Evolutionary conservation across 2,888 invertebrate genomes (phyloP), one percentile per base, ranked within the genome.

Genomic region (Lycaena phlaeas): DNA sequence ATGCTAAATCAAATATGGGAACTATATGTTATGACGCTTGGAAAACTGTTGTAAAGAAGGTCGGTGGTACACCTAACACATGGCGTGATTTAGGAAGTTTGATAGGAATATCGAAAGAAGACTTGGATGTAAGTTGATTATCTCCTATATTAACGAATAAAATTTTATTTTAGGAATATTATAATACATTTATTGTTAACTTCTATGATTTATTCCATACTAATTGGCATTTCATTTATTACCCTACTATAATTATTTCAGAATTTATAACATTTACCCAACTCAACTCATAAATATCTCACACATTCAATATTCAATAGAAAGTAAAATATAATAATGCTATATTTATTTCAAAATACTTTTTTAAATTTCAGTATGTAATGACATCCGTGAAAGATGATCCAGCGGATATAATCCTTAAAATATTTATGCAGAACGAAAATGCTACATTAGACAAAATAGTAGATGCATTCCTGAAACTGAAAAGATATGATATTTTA

Each of bases 371-470:
- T 42, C 67, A 86, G 86, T 84, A 86, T 44, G 87, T 87, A 48
- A 79, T 71, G 53, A 81, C 86, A 54, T 75, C 84, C 38, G 78
- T 86, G 10, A 81, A 75, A 50, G 81, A 84, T 42, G 86, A 87
- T 52, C 86, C 82, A 39, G 86, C 84, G 11, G 86, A 87, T 50
- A 74, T 84, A 48, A 81, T 87, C 1, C 56, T 87, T 27, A 74
- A 85, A 61, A 71, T 87, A 4, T 87, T 76, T 50, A 74, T 74
- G 46, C 86, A 87, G 65, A 73, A 71, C 52, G 70, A 76, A 14
- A 78, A 77, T 42, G 85, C 87, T 28, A 87, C 87, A 15, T 54
- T 87, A 38, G 87, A 86, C 48, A 87, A 85, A 61, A 73, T 87
- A 52, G 43, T 87, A 11, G 66, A 72, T 51, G 78, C 78, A 27